These are phyloP conservation scores for Polia nebulosa DNA, from an alignment of 2,888 invertebrate genomes.

Conservation along the genomic window DNA sequence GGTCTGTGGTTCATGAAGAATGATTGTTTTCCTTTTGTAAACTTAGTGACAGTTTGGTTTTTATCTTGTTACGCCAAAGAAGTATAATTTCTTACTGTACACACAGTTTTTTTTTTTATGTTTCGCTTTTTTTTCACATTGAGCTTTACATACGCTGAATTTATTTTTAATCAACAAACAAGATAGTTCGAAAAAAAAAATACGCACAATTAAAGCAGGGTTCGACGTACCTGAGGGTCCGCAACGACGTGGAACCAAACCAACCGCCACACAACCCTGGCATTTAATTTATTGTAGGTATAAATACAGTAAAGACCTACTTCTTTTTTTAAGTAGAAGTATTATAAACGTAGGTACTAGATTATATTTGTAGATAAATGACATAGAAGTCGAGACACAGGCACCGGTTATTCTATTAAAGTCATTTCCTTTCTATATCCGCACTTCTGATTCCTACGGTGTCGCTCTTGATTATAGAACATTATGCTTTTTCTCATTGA, in stretches of 20 bases:
- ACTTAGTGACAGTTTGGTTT: too few relatives aligned
- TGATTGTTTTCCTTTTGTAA: too few relatives aligned
- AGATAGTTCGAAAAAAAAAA: slow-evolving; percentile 1
- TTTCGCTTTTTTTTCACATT: background rate
- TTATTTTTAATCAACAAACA: background rate
- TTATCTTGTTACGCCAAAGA: too few relatives aligned
- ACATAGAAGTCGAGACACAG: slow-evolving; percentile 1
- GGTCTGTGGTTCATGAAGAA: too few relatives aligned
- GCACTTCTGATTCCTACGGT: slow-evolving; percentile 32
- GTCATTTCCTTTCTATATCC: slow-evolving; percentile 42
- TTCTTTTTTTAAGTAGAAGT: slow-evolving; percentile 3
- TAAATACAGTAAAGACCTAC: background rate
- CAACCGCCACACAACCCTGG: slow-evolving; percentile 62
- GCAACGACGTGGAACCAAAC: slow-evolving; percentile 86
- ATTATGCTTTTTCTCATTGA: background rate
- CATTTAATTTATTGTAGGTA: slow-evolving; percentile 26
- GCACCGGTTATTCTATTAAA: slow-evolving; percentile 36
- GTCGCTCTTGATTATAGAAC: background rate
- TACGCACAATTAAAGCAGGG: slow-evolving; percentile 29
- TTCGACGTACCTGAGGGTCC: slow-evolving; percentile 77
- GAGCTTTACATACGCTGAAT: background rate
- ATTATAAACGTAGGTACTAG: background rate
- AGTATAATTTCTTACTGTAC: too few relatives aligned
- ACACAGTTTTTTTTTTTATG: too few relatives aligned
- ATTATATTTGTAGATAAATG: slow-evolving; percentile 8